A percentile compares a stretch with the other conserved stretches of the same genome.
Evolutionary conservation across 2,797 vertebrate genomes (phyloP).

Genomic region (Anguilla anguilla): DNA sequence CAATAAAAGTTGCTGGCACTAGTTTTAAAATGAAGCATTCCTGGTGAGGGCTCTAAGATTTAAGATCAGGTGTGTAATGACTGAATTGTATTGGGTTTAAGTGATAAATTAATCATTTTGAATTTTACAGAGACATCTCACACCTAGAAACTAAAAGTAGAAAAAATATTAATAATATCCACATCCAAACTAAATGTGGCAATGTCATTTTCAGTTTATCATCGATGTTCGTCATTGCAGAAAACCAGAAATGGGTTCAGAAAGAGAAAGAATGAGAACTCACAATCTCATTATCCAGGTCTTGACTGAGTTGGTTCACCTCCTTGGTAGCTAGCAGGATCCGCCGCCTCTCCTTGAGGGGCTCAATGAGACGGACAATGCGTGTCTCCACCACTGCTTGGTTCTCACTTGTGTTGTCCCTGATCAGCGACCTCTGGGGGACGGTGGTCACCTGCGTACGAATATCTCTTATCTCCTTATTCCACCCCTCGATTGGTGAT

Average conservation of each 20-base stretch:
- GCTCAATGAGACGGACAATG: slow-evolving; percentile 89
- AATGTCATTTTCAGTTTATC: not conserved
- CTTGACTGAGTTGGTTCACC: slow-evolving; percentile 87
- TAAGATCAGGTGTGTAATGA: no score
- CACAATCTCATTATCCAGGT: slow-evolving; percentile 92
- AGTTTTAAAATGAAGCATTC: no score
- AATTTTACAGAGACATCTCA: no score
- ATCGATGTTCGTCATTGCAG: not conserved
- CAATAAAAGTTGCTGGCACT: no score
- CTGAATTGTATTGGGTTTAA: no score
- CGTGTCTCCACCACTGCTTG: slow-evolving; percentile 82
- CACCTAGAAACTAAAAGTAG: no score
- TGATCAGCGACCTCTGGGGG: slow-evolving; percentile 75
- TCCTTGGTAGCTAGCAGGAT: slow-evolving; percentile 90
- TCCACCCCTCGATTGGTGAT: slow-evolving; percentile 89
- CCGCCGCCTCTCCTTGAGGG: slow-evolving; percentile 87
- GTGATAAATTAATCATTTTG: no score
- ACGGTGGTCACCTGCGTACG: slow-evolving; percentile 80
- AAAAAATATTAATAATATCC: not conserved
- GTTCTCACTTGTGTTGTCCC: slow-evolving; percentile 73
- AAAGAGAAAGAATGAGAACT: slow-evolving; percentile 55
- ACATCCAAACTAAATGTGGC: no score
- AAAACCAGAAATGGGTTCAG: not conserved
- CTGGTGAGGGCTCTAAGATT: no score
- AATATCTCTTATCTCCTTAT: slow-evolving; percentile 84